Percentiles rank a stretch among this genome's conserved stretches.
Conservation (phyloP, 2,888 invertebrate species). For the Drosophila quasianomalipes region DNA sequence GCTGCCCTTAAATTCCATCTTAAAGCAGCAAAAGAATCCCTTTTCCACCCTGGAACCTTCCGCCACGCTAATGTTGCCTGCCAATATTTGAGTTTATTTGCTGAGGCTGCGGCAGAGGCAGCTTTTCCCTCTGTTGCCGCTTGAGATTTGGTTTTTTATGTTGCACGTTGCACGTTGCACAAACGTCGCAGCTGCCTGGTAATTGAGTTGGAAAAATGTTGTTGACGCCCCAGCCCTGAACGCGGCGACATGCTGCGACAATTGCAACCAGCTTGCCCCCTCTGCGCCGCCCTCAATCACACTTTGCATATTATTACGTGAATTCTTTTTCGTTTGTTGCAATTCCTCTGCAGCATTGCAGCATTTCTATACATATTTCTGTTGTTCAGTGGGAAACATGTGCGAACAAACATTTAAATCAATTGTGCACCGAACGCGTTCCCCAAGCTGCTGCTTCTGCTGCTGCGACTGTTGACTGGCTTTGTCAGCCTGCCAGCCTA, state of each 20-base stretch:
- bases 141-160: conserved; percentile 65
- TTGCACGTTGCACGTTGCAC: conserved; percentile 64
- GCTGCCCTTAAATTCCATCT: conserved; percentile 30
- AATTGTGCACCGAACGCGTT: conserved; percentile 63
- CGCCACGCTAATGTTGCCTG: conserved; percentile 43
- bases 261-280: conserved; percentile 49
- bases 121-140: conserved; percentile 48
- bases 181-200: conserved; percentile 75
- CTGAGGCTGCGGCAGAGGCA: conserved; percentile 26
- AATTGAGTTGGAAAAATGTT: conserved; percentile 80
- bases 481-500: not conserved
- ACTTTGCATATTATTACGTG: conserved; percentile 76
- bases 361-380: conserved; percentile 11
- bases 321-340: conserved; percentile 55
- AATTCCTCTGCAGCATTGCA: conserved; percentile 27
- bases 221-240: conserved; percentile 67
- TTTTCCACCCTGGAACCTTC: not conserved
- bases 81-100: conserved; percentile 70
- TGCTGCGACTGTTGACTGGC: conserved; percentile 5
- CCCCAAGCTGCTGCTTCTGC: conserved; percentile 19
- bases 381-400: conserved; percentile 58
- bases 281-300: conserved; percentile 15
- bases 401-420: conserved; percentile 79
- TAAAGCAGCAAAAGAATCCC: conserved; percentile 26
- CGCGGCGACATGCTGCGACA: conserved; percentile 72